Conservation (phyloP, 2,797 vertebrate genomes). For the Discoglossus pictus region DNA sequence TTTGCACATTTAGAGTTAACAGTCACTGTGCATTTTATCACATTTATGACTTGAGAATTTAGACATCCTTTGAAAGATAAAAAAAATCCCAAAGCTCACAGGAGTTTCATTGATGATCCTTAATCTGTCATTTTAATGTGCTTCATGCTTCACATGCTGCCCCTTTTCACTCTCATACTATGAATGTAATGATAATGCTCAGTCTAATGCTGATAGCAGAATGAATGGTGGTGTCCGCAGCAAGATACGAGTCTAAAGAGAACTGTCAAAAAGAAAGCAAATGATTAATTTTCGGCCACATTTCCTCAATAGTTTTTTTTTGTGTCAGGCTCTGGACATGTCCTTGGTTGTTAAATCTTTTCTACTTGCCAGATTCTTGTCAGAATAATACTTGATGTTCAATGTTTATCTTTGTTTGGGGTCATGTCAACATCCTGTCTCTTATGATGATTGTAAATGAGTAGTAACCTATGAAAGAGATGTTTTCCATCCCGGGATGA, state of each 20-base stretch:
- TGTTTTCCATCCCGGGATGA: neutral
- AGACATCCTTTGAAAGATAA: conserved; percentile 40
- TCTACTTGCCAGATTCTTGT: conserved; percentile 42
- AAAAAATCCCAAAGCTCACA: conserved; percentile 30
- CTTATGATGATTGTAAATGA: conserved; percentile 44
- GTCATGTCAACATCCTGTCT: conserved; percentile 43
- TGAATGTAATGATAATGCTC: conserved; percentile 36
- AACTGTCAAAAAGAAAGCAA: conserved; percentile 46
- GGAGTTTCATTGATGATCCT: conserved; percentile 16
- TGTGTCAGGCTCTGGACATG: conserved; percentile 36
- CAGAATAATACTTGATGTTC: conserved; percentile 39
- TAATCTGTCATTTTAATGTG: conserved; percentile 44
- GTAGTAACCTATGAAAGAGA: conserved; percentile 17
- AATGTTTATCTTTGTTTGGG: conserved; percentile 45
- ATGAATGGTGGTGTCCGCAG: conserved; percentile 33
- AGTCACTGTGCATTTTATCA: conserved; percentile 27
- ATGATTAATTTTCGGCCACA: conserved; percentile 36
- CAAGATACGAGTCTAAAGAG: conserved; percentile 30
- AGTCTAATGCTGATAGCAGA: conserved; percentile 18
- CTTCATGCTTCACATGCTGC: conserved; percentile 26
- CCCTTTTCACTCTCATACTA: conserved; percentile 18
- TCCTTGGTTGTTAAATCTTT: conserved; percentile 48
- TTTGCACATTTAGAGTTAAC: no score
- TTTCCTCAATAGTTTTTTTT: conserved; percentile 29
- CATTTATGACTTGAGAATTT: conserved; percentile 15